Conservation (phyloP, 2,888 invertebrate genomes). For the Patella ulyssiponensis region DNA sequence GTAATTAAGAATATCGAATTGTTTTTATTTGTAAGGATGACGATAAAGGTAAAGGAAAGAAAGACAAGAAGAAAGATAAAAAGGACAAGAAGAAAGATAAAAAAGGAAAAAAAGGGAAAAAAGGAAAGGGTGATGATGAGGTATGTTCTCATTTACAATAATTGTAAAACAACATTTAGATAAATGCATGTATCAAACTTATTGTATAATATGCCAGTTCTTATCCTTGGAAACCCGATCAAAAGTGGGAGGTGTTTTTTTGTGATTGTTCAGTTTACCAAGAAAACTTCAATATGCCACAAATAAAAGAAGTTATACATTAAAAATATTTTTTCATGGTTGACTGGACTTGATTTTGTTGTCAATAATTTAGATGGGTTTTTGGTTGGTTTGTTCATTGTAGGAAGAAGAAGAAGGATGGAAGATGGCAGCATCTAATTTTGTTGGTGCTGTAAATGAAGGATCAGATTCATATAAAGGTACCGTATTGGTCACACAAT, state of each 20-base stretch:
- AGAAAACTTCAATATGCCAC: too few species aligned
- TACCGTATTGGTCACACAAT: too few species aligned
- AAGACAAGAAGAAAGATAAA: conserved; percentile 63
- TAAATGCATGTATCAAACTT: too few species aligned
- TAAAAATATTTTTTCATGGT: not conserved
- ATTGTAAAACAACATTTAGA: too few species aligned
- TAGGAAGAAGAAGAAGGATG: conserved; percentile 73
- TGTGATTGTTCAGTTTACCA: too few species aligned
- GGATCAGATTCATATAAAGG: conserved; percentile 66
- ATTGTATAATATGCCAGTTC: too few species aligned
- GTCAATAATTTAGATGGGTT: not conserved
- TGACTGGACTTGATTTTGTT: not conserved
- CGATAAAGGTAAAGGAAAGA: conserved; percentile 58
- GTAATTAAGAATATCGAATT: too few species aligned
- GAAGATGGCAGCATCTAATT: conserved; percentile 71
- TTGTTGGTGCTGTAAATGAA: conserved; percentile 68
- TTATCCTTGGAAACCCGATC: too few species aligned
- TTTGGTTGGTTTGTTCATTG: conserved; percentile 2
- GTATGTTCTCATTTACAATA: not conserved
- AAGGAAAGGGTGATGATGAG: not conserved
- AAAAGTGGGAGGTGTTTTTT: too few species aligned
- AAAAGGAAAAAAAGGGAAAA: conserved; percentile 68
- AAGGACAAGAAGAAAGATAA: conserved; percentile 77
- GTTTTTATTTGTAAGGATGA: conserved; percentile 49
- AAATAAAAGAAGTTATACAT: not conserved